Conservation (phyloP, 1,140 invertebrate genomes). For the Drosophila bifasciata region DNA sequence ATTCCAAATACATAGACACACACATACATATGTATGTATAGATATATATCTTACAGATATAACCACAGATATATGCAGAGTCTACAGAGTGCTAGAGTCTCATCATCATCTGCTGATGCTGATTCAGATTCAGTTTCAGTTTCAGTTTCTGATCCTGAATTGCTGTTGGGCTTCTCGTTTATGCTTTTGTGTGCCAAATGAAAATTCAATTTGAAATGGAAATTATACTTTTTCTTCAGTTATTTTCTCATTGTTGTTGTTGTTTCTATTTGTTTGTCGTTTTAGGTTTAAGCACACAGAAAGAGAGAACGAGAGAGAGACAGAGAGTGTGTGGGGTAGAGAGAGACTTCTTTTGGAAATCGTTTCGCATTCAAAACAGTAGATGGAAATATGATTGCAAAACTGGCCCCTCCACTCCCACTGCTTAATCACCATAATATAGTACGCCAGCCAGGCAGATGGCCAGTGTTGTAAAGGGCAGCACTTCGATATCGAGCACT, state of each 20-base stretch:
- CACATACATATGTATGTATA: neutral
- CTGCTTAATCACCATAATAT: no score
- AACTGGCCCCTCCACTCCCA: no score
- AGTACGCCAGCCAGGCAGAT: no score
- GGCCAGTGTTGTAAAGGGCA: no score
- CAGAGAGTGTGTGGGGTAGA: no score
- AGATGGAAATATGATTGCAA: constrained; percentile 60
- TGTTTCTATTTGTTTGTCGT: constrained; percentile 15
- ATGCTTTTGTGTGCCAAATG: constrained; percentile 53
- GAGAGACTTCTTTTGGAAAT: constrained; percentile 29
- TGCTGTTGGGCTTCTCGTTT: neutral
- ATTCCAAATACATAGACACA: constrained; percentile 1
- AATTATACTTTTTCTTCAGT: constrained; percentile 55
- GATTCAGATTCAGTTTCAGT: no score
- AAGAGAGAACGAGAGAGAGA: neutral
- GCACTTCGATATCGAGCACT: no score
- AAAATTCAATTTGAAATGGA: constrained; percentile 62
- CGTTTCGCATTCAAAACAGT: constrained; percentile 22
- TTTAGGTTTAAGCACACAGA: constrained; percentile 17
- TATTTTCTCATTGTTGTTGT: constrained; percentile 40
- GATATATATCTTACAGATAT: neutral
- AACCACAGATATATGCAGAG: no score
- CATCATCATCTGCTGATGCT: constrained; percentile 3
- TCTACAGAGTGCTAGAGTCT: neutral
- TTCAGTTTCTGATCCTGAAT: no score